Evolutionary conservation across 2,113 vertebrate species (phyloP), one percentile per base, ranked within the genome.

Genomic region (Leucopsar rothschildi): DNA sequence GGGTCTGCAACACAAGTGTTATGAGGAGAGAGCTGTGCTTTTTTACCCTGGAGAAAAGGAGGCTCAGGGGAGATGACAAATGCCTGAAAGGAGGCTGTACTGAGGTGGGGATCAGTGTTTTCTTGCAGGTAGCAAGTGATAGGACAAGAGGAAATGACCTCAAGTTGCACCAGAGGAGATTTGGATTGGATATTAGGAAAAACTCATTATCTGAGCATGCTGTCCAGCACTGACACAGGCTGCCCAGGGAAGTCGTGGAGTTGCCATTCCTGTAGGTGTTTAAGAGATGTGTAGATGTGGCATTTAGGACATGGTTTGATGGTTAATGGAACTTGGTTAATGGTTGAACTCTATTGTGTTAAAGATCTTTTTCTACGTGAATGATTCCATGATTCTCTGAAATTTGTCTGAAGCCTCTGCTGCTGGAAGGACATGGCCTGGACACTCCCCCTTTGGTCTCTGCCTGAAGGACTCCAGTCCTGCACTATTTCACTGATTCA

Each of bases 51-150:
- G 33, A 44, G 24, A 33, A 40, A 12, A 69, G 60, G 35, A 75
- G 24, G 1, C 39, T 71, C 13, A 16, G 52, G 52, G 9, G 25
- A 60, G n/a, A 64, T 2, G 2, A 39, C 10, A 39, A 9, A 25
- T 44, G 8, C n/a, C 31, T 69, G 61, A 45, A 65, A 50, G 31
- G 56, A 57, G 16, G 14, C 1, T 42, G 65, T 15, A 57, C 16
- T 0, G 2, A 72, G 23, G 5, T 6, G 29, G 20, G 11, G 7
- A 1, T 20, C 1, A 0, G 15, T 19, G 21, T 57, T 42, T 56
- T 63, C 21, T 24, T 18, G 7, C 47, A 35, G 6, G 19, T 66
- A 40, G 7, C 18, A 18, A 37, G 18, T 9, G 13, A 40, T 1
- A 57, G 37, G 28, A 57, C 50, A 57, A 47, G 37, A 64, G 6